phyloP scores from a whole-genome alignment of 2,888 invertebrate species.

The Harpagoxenus sublaevis region DNA sequence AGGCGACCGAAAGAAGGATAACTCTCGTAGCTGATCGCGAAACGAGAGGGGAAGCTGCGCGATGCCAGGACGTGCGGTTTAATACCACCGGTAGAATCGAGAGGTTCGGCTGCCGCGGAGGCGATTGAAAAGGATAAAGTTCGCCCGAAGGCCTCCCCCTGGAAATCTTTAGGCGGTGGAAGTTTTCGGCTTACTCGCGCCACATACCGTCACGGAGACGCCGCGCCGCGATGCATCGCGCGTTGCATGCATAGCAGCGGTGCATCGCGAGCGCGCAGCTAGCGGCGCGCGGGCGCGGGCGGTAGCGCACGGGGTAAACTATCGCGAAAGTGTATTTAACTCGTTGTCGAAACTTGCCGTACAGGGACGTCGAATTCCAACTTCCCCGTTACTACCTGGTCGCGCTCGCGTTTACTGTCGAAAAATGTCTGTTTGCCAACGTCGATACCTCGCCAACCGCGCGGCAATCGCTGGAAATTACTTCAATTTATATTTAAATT shows the following conservation, averaged over 20 bases:
- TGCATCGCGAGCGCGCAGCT: slow-evolving; percentile 16
- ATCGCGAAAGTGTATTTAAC: slow-evolving; percentile 63
- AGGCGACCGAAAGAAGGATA: not conserved
- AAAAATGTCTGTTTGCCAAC: slow-evolving; percentile 20
- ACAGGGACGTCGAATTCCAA: slow-evolving; percentile 68
- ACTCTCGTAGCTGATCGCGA: not conserved
- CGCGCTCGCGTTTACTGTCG: slow-evolving; percentile 32
- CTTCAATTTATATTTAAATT: slow-evolving; percentile 61
- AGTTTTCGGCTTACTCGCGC: slow-evolving; percentile 61
- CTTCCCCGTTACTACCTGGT: slow-evolving; percentile 40
- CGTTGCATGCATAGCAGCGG: slow-evolving; percentile 11
- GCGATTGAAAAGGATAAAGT: slow-evolving; percentile 71
- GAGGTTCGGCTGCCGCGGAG: slow-evolving; percentile 45
- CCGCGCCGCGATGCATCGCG: slow-evolving; percentile 35
- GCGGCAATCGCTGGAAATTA: slow-evolving; percentile 36
- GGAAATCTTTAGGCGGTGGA: slow-evolving; percentile 71
- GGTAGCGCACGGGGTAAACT: slow-evolving; percentile 65
- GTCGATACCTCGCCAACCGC: slow-evolving; percentile 1
- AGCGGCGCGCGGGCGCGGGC: slow-evolving; percentile 11
- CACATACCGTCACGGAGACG: slow-evolving; percentile 49
- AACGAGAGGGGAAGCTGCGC: not conserved
- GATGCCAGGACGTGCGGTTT: slow-evolving; percentile 39
- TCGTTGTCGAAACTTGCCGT: slow-evolving; percentile 53
- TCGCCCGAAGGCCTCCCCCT: slow-evolving; percentile 66
- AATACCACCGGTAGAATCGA: slow-evolving; percentile 38